Base-by-base conservation (phyloP, 2,113 vertebrate species). In the Saiga tatarica region DNA sequence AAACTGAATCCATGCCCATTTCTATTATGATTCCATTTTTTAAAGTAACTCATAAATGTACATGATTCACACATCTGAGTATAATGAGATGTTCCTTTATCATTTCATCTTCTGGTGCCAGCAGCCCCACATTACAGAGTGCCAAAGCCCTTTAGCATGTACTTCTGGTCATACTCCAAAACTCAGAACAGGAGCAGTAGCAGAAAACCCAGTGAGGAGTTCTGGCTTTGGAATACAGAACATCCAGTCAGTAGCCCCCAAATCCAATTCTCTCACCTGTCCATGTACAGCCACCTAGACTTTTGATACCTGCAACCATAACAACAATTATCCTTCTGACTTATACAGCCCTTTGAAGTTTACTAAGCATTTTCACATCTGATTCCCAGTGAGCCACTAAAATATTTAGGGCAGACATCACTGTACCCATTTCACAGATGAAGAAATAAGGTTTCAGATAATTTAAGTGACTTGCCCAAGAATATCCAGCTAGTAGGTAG, bases 41-140 rank as follows among this genome's bases (percentile, higher is more conserved):
- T 57, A 78, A 89, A 96, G 90, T 92, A 98, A 89, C 87, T 96
- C 95, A 92, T 93, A 98, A 97, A 94, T 93, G 97, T 94, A 84
- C 62, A 94, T 98, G 95, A 98, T 82, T 98, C 97, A 97, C 71
- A 96, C 39, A 94, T 90, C 64, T 92, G 96, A 96, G 95, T 92
- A 96, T 59, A 95, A 93, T 82, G 50, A 96, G 86, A 96, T 5
- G 19, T 74, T 85, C 94, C 92, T 96, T 97, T 95, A 95, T 97
- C 93, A 96, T 94, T 95, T 94, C 78, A 84, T 96, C 94, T 97
- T 64, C 74, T 1, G 4, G 50, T 96, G 92, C 97, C 97, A 98
- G 95, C 87, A 98, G 98, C 87, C 71, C 78, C 85, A 95, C 28
- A 52, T 79, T 89, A 88, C 45, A 57, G 59, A 87, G 62, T 81